phyloP scores from a whole-genome alignment of 2,797 vertebrate species.

The Enteromius paludinosus region DNA sequence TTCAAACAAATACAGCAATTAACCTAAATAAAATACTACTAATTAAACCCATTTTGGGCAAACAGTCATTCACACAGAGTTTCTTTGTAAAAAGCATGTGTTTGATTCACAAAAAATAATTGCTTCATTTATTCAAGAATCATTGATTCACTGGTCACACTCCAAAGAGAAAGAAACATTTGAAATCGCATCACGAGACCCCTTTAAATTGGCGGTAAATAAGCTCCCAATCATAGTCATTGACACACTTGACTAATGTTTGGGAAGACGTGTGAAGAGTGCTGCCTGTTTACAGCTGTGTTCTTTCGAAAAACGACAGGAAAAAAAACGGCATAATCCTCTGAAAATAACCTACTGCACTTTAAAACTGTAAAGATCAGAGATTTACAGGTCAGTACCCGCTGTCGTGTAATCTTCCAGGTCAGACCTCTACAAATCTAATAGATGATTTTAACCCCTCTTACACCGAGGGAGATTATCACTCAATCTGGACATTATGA shows the following conservation, averaged over 20 bases:
- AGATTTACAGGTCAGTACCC: constrained; percentile 10
- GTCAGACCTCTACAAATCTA: constrained; percentile 8
- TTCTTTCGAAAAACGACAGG: neutral
- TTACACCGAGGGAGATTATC: constrained; percentile 19
- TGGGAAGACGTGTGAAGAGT: neutral
- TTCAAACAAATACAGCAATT: neutral
- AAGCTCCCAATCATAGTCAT: neutral
- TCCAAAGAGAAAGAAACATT: too few relatives aligned
- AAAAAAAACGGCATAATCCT: neutral
- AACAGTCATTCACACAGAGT: too few relatives aligned
- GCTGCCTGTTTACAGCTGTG: neutral
- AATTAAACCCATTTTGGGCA: too few relatives aligned
- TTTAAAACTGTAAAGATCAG: constrained; percentile 20
- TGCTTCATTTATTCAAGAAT: too few relatives aligned
- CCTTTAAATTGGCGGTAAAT: neutral
- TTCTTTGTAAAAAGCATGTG: too few relatives aligned
- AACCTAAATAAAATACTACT: neutral
- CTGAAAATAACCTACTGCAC: constrained; percentile 25
- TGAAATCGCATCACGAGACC: too few relatives aligned
- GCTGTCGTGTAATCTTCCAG: constrained; percentile 10
- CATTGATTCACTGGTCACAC: too few relatives aligned
- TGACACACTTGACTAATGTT: too few relatives aligned
- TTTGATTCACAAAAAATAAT: too few relatives aligned
- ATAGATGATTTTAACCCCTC: constrained; percentile 7
- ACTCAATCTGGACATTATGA: neutral